Conservation (phyloP, 2,797 vertebrate genomes). For the Mormyrops attenuatus region DNA sequence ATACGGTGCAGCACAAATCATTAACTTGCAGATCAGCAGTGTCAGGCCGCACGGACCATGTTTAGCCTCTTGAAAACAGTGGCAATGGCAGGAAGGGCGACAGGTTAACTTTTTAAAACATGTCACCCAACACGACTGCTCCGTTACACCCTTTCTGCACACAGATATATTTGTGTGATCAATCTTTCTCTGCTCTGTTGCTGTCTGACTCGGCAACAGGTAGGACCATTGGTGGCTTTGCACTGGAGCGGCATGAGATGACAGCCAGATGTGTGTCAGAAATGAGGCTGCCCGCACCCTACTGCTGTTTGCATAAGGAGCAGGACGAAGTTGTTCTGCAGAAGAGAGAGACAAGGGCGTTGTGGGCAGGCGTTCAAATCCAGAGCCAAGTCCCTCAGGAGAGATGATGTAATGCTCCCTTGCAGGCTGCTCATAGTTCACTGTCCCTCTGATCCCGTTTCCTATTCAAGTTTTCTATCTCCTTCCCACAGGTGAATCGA, state of each 20-base stretch:
- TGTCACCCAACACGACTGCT: background rate
- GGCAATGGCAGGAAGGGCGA: background rate
- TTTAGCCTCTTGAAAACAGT: background rate
- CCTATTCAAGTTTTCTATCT: background rate
- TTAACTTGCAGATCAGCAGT: constrained; percentile 58
- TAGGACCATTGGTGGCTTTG: constrained; percentile 41
- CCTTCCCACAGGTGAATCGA: background rate
- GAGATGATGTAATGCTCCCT: constrained; percentile 55
- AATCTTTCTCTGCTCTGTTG: background rate
- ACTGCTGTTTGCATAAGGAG: constrained; percentile 57
- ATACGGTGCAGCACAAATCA: constrained; percentile 61
- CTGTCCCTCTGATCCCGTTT: background rate
- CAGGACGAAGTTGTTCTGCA: constrained; percentile 20
- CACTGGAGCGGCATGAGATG: constrained; percentile 50
- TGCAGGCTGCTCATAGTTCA: background rate
- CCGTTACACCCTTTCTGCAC: constrained; percentile 1
- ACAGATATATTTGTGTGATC: background rate
- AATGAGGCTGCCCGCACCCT: constrained; percentile 60
- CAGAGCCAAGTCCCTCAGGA: constrained; percentile 50
- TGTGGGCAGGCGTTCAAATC: constrained; percentile 63
- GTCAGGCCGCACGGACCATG: background rate
- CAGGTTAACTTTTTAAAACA: background rate
- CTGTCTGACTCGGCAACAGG: constrained; percentile 28
- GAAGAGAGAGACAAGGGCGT: background rate
- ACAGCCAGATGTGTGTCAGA: constrained; percentile 61